Conservation (phyloP, 2,113 vertebrate genomes). For the Anthoscopus minutus region DNA sequence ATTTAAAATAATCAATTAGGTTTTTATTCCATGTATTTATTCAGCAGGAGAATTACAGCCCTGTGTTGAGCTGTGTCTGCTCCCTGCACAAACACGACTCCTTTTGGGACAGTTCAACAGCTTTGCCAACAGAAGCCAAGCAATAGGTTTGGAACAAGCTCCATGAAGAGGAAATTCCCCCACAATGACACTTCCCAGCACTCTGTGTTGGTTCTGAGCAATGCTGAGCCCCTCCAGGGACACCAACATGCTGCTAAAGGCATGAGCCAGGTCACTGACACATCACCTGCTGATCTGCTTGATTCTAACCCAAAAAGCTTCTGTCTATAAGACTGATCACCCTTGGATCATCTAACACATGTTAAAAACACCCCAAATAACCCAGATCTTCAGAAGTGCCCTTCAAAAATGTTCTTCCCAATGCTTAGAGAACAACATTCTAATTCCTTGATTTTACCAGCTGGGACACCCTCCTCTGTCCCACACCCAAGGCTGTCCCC, state of each 20-base stretch:
- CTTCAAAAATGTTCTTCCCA: background rate
- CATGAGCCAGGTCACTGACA: background rate
- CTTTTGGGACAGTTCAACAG: background rate
- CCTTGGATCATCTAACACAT: background rate
- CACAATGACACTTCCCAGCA: background rate
- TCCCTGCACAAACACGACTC: background rate
- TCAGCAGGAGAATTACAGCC: background rate
- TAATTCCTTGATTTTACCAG: background rate
- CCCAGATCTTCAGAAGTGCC: background rate
- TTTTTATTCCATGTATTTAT: background rate
- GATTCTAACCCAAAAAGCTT: background rate
- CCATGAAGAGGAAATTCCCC: background rate
- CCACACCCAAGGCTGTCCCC: background rate
- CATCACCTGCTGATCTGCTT: background rate
- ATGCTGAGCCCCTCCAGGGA: accelerated
- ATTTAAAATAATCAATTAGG: background rate
- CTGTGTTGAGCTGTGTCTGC: background rate
- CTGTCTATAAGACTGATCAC: background rate
- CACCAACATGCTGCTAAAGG: background rate
- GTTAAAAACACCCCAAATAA: conserved; percentile 13
- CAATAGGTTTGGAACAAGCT: background rate
- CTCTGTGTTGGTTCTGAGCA: background rate
- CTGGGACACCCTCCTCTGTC: background rate
- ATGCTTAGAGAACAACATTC: background rate
- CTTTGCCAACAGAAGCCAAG: background rate